phyloP scores from a whole-genome alignment of 2,888 invertebrate genomes.

The Onthophagus sagittarius region DNA sequence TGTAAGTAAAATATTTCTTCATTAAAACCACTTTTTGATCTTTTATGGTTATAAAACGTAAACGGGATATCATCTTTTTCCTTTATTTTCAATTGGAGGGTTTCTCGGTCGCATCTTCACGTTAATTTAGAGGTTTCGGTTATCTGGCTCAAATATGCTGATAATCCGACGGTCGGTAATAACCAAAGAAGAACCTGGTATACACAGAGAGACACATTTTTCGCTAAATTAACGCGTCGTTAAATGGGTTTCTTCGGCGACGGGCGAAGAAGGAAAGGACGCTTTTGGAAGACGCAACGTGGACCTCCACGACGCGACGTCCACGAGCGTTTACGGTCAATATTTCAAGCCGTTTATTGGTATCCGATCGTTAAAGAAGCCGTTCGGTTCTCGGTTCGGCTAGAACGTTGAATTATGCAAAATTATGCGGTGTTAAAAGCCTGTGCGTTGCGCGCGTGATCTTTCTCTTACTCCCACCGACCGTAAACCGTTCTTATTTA shows the following conservation, averaged over 20 bases:
- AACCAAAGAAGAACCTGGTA: not conserved
- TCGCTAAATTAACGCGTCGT: conserved; percentile 11
- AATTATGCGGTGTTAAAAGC: conserved; percentile 31
- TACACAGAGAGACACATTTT: not conserved
- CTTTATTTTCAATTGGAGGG: not conserved
- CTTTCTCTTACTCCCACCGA: not conserved
- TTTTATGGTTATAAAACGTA: not conserved
- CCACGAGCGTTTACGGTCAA: conserved; percentile 20
- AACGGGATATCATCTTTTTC: not conserved
- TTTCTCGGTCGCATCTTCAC: not conserved
- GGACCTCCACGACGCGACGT: conserved; percentile 1
- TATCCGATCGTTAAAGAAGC: conserved; percentile 22
- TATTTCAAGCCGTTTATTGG: conserved; percentile 23
- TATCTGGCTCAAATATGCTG: conserved; percentile 10
- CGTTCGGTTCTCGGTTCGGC: not conserved
- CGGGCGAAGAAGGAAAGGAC: not conserved
- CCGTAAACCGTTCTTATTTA: conserved; percentile 26
- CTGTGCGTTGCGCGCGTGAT: conserved; percentile 18
- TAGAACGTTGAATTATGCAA: conserved; percentile 25
- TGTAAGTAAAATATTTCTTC: not conserved
- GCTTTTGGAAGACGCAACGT: not conserved
- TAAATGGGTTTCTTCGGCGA: not conserved
- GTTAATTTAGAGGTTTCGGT: not conserved
- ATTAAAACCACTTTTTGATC: not conserved
- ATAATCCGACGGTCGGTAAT: not conserved